These are phyloP conservation scores for Metridium senile DNA, from an alignment of 92 coral and sea anemone species.

Conservation along the genomic window DNA sequence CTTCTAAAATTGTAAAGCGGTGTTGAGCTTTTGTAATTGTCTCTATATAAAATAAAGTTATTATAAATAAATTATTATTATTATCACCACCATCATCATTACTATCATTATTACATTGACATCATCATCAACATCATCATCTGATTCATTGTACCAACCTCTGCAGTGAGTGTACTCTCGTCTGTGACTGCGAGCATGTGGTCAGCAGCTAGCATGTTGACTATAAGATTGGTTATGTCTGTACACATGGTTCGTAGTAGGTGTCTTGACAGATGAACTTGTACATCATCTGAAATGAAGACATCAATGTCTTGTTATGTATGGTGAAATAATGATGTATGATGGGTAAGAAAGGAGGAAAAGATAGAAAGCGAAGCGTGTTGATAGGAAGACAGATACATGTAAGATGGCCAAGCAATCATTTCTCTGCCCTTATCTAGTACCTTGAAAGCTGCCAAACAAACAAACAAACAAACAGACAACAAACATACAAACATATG, in stretches of 20 bases:
- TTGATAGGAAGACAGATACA: not conserved
- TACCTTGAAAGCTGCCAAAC: too few species aligned
- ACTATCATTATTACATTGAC: not conserved
- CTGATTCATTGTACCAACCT: conserved; percentile 59
- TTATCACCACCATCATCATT: not conserved
- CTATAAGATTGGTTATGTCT: conserved; percentile 82
- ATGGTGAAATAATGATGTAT: not conserved
- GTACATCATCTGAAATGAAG: conserved; percentile 76
- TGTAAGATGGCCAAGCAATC: too few species aligned
- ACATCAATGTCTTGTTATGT: not conserved
- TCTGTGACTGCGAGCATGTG: conserved; percentile 94
- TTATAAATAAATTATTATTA: too few species aligned
- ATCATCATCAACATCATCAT: not conserved
- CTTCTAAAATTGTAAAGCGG: too few species aligned
- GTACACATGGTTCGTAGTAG: conserved; percentile 85
- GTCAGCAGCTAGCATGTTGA: conserved; percentile 94
- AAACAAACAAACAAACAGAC: too few species aligned
- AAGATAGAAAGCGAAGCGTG: not conserved
- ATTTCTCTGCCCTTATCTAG: too few species aligned
- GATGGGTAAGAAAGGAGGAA: not conserved
- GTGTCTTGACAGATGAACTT: conserved; percentile 88
- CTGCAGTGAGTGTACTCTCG: conserved; percentile 69
- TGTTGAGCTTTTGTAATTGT: too few species aligned
- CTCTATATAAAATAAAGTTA: too few species aligned
- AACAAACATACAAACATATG: too few species aligned